Evolutionary conservation across 1,140 invertebrate species (phyloP), one percentile per base, ranked within the genome.

Genomic region (Tetramorium simillimum): DNA sequence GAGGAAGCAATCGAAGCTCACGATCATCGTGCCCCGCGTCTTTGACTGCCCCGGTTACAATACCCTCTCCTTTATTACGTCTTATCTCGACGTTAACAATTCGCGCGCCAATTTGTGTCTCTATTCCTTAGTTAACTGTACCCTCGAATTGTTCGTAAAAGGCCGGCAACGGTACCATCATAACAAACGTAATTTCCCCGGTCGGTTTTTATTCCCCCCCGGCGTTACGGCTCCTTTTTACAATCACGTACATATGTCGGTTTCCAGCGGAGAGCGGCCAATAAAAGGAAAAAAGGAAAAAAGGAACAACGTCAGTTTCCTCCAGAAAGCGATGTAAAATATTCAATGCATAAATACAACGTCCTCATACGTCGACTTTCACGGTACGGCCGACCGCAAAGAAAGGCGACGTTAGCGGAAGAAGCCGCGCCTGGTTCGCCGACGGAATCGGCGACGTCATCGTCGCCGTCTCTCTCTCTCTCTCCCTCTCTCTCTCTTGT

Each of bases 261-360:
- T 49, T 43, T 80, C n/a, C 21, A 43, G 1, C 14, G 3, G 33
- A 51, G 37, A 28, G 46, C 46, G 60, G 65, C 14, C 33, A 40
- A 40, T n/a, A 33, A 40, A 65, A 65, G 33, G 33, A 33, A 33
- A 33, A 0, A 33, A 33, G 2, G 2, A 33, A 33, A 33, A 33
- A 33, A 33, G 3, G 0, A 33, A 33, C 33, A 65, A 49, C 21
- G 16, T 81, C 37, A 28, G 21, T 53, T 37, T 70, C 21, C 21
- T n/a, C 9, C 18, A 10, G 21, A 56, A 56, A 33, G 49, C 37
- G 49, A 81, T n/a, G n/a, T 81, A 69, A 81, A 81, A 81, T 69
- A 69, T 81, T 81, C 77, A 81, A 69, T 69, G 62, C 46, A 63
- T 69, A 70, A 81, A 58, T 70, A 81, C 63, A 56, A 80, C 33